Evolutionary conservation across 2,113 vertebrate species (phyloP).

Genomic region (Pongo pygmaeus): DNA sequence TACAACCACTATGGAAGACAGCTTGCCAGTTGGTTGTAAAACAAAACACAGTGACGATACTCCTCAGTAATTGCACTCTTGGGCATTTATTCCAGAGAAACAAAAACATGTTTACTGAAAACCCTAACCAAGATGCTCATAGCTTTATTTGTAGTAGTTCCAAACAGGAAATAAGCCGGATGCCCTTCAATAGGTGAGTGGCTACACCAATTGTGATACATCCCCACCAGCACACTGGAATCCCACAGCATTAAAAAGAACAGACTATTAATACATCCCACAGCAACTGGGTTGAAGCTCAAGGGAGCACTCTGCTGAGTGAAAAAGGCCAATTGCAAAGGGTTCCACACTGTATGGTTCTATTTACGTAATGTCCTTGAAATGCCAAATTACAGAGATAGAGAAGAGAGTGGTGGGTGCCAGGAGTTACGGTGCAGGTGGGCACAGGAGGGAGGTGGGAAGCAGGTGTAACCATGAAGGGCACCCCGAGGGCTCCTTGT

Average conservation of each 20-base stretch:
- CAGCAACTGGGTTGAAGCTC: not conserved
- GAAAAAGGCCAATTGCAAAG: not conserved
- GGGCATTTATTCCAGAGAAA: not conserved
- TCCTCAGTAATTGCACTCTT: not conserved
- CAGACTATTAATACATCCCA: no score
- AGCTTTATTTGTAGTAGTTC: not conserved
- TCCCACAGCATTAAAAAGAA: not conserved
- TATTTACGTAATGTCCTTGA: not conserved
- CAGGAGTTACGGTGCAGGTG: not conserved
- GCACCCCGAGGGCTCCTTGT: not conserved
- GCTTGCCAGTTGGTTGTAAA: not conserved
- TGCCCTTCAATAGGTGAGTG: not conserved
- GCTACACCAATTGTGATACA: no score
- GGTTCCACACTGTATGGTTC: not conserved
- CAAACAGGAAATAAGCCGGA: not conserved
- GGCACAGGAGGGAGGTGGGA: not conserved
- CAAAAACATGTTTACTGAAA: not conserved
- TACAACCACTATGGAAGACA: not conserved
- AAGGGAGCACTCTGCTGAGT: not conserved
- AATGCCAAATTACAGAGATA: not conserved
- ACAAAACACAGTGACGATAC: not conserved
- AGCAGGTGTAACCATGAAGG: not conserved
- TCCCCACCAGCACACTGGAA: not conserved
- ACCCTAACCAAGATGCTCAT: not conserved
- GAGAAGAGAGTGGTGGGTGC: not conserved